phyloP scores from a whole-genome alignment of 1,140 invertebrate species.

The Achroia grisella region DNA sequence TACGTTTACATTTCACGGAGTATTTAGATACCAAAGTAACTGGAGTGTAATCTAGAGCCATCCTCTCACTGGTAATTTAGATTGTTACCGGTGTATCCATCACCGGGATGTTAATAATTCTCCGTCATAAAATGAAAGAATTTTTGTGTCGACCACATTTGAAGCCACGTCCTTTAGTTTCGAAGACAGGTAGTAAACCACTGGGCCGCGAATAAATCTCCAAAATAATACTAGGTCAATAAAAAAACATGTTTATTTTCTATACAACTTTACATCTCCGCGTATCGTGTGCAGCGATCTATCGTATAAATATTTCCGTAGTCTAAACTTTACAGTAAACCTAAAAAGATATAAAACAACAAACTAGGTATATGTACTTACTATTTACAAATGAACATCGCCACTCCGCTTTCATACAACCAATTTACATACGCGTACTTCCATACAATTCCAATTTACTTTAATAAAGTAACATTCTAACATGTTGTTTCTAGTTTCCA shows the following conservation, averaged over 20 bases:
- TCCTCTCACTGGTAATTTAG: too few relatives aligned
- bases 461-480: background rate
- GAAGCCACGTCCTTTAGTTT: too few relatives aligned
- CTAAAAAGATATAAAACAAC: conserved; percentile 16
- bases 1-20: too few relatives aligned
- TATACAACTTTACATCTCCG: conserved; percentile 65
- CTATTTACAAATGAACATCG: conserved; percentile 1
- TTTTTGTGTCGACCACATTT: too few relatives aligned
- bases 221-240: conserved; percentile 1
- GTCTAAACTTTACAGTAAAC: conserved; percentile 52
- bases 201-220: too few relatives aligned
- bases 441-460: too few relatives aligned
- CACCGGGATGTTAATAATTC: too few relatives aligned
- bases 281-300: conserved; percentile 44
- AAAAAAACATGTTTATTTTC: conserved; percentile 64
- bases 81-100: too few relatives aligned
- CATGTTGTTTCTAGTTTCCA: background rate
- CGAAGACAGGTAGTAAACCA: too few relatives aligned
- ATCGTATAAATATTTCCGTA: conserved; percentile 33
- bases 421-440: background rate
- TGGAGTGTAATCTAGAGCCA: too few relatives aligned
- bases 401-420: background rate
- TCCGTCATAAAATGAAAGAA: too few relatives aligned
- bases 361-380: conserved; percentile 1
- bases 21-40: too few relatives aligned